These are phyloP conservation scores for Eugnorisma glareosa DNA, from an alignment of 2,888 invertebrate species.

Conservation along the genomic window DNA sequence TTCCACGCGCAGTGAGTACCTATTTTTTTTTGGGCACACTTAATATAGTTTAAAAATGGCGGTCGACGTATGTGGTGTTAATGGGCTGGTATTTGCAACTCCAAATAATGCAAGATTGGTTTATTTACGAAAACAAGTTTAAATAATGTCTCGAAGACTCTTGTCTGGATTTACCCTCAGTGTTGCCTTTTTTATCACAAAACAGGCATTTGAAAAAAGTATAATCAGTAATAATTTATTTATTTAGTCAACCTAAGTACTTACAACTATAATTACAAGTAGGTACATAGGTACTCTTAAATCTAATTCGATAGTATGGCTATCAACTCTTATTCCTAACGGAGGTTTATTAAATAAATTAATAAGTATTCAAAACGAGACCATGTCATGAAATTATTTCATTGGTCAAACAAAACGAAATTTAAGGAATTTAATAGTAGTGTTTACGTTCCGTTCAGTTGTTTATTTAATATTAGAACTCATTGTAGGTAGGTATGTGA, in stretches of 20 bases:
- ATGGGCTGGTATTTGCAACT: not conserved
- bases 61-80: not conserved
- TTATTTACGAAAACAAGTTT: not conserved
- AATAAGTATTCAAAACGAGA: too few species aligned
- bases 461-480: not conserved
- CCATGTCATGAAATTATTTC: too few species aligned
- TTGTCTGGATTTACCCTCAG: not conserved
- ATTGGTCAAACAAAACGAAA: too few species aligned
- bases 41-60: not conserved
- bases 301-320: too few species aligned
- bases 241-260: too few species aligned
- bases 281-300: too few species aligned
- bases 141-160: not conserved
- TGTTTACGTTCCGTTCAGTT: too few species aligned
- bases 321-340: too few species aligned
- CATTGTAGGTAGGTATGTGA: not conserved
- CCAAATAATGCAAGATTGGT: not conserved
- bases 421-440: too few species aligned
- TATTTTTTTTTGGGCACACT: not conserved
- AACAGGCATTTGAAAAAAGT: not conserved
- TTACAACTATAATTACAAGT: too few species aligned
- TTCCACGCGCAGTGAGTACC: conserved; percentile 90
- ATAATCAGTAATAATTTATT: too few species aligned
- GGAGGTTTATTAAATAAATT: too few species aligned
- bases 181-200: not conserved